Percentiles rank a stretch among this genome's conserved stretches.
Evolutionary conservation across 2,797 vertebrate species (phyloP).

Genomic region (Microchirus variegatus): DNA sequence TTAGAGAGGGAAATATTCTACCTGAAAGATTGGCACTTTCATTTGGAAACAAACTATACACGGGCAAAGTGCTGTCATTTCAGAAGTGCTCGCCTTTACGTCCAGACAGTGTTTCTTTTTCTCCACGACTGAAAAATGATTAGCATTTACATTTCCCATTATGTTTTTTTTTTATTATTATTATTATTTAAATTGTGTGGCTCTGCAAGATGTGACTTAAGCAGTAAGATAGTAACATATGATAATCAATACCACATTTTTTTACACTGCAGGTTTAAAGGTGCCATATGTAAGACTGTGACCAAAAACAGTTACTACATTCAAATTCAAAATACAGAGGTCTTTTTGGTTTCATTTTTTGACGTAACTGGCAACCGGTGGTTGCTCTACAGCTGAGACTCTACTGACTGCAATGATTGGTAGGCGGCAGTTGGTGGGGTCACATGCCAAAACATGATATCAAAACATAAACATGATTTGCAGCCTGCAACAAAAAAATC

Average conservation of each 20-base stretch:
- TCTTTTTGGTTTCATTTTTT: too few species aligned
- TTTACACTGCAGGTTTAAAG: neutral
- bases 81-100: constrained; percentile 2
- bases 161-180: neutral
- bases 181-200: constrained; percentile 10
- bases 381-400: too few species aligned
- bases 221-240: constrained; percentile 5
- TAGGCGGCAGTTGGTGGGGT: too few species aligned
- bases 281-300: too few species aligned
- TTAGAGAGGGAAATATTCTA: constrained; percentile 33
- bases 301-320: too few species aligned
- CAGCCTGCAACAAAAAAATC: too few species aligned
- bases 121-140: neutral
- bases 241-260: neutral
- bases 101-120: constrained; percentile 17
- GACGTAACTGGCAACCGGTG: too few species aligned
- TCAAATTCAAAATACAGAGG: too few species aligned
- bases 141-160: constrained; percentile 11
- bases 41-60: constrained; percentile 36
- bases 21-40: constrained; percentile 53
- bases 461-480: too few species aligned
- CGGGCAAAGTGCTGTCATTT: constrained; percentile 19
- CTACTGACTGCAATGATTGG: too few species aligned
- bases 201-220: constrained; percentile 13
- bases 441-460: too few species aligned